Conservation (phyloP, 1,140 invertebrate species). For the Mycetomoellerius zeteki region DNA sequence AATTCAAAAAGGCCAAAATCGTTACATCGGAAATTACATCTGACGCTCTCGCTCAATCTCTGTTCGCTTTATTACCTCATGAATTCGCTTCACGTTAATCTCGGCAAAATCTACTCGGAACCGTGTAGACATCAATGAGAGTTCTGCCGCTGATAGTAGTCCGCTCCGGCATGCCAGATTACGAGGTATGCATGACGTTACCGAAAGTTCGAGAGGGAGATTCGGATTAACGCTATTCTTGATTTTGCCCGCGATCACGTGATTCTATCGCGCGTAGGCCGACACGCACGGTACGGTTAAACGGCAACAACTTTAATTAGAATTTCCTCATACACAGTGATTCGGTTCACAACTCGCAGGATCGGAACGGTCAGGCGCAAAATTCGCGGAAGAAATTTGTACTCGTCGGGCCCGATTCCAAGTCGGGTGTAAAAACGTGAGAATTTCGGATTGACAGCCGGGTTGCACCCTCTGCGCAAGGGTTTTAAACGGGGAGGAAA, state of each 20-base stretch:
- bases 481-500: background rate
- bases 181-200: constrained; percentile 3
- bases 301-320: constrained; percentile 32
- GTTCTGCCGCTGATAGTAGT: background rate
- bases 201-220: constrained; percentile 25
- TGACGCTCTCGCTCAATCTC: background rate
- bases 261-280: background rate
- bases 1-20: background rate
- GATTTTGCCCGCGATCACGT: constrained; percentile 9
- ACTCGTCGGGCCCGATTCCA: background rate
- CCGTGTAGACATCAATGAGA: constrained; percentile 21
- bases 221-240: constrained; percentile 36
- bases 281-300: constrained; percentile 19
- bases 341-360: background rate
- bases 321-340: background rate
- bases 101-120: constrained; percentile 23
- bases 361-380: background rate
- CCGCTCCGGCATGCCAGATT: background rate
- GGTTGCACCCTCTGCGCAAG: background rate
- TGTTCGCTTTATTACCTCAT: constrained; percentile 20
- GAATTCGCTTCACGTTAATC: constrained; percentile 30
- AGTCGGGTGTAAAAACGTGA: background rate
- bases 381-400: background rate
- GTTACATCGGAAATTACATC: constrained; percentile 13
- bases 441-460: background rate